Evolutionary conservation across 2,888 invertebrate species (phyloP), one percentile per base, ranked within the genome.

Genomic region (Drosophila greeni): DNA sequence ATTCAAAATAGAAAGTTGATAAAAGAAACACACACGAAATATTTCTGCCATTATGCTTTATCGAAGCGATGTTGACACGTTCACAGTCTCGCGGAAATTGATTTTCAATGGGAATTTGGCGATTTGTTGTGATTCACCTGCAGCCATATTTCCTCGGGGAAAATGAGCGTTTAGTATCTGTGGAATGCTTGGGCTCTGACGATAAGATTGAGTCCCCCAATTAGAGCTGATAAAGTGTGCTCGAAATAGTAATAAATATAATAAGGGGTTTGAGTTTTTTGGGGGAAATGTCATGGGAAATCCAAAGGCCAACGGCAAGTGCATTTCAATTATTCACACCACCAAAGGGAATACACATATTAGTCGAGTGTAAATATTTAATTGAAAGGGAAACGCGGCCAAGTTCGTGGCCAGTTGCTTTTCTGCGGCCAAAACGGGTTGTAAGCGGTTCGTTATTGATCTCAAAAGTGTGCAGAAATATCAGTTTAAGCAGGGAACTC

Each of bases 1-100:
- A 39, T 33, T 60, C 66, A 45, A 82, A 79, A 76, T 71, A 77
- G 82, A 77, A 77, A 77, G 76, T 76, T 76, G 47, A 70, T 70
- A 52, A 66, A 62, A 59, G 37, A 59, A 59, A 45, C 11, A 69
- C n/a, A 20, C 33, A 24, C 16, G 31, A 26, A 31, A 31, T 59
- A 59, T 57, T 43, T 60, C 9, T 39, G 60, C 31, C 59, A 59
- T 58, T 59, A 43, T 43, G 43, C 58, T 45, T 59, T 60, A 60
- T 60, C 59, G 60, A 18, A 18, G 60, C 59, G 45, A 20, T 24
- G 60, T 37, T 62, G 64, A 62, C 64, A 64, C 64, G 64, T 62
- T 64, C 45, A 26, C 52, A 47, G 29, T n/a, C 42, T 56, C 57
- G 34, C 57, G 61, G 61, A 47, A 61, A 61, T 61, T 61, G 45